Evolutionary conservation across 1,140 invertebrate genomes (phyloP), one percentile per base, ranked within the genome.

Genomic region (Triops longicaudatus): DNA sequence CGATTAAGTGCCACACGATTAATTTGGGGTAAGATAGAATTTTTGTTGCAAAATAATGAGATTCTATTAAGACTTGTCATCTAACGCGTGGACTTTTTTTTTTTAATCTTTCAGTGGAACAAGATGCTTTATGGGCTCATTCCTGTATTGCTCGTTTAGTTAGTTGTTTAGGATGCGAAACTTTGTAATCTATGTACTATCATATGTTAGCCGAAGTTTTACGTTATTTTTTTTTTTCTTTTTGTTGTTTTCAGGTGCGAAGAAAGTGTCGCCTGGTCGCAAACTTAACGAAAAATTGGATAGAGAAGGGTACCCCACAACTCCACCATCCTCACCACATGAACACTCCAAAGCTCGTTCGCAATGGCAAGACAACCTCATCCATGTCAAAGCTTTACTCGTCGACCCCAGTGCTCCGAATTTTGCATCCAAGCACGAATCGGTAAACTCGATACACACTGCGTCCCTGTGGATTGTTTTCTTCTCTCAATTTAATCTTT

Each of bases 271-370:
- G 4, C 50, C 50, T 0, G 2, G 6, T 22, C 4, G 50, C n/a
- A 63, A 63, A 63, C 10, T 5, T 22, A 17, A 22, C 6, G 22
- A 75, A 7, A 26, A 75, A 78, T 72, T 27, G 27, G 31, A 14
- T 1, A 41, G 17, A 72, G 44, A 75, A 10, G 79, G 80, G 73
- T 88, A 84, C 82, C 91, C 91, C 0, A 86, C 85, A 72, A 93
- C 91, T 12, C 91, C 91, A 22, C 91, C 92, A n/a, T 90, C 91
- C 0, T 90, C 90, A 4, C 90, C 90, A 0, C 43, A 76, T 81
- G 72, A 79, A 78, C 73, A 79, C 78, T 80, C 73, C 76, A 79
- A 26, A n/a, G 75, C 44, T 42, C 75, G 81, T 76, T 81, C 74
- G 44, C 74, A 80, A 73, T 72, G 80, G 44, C 80, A 83, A 75